Evolutionary conservation across 2,888 invertebrate species (phyloP), one percentile per base, ranked within the genome.

Genomic region (Galeruca laticollis): DNA sequence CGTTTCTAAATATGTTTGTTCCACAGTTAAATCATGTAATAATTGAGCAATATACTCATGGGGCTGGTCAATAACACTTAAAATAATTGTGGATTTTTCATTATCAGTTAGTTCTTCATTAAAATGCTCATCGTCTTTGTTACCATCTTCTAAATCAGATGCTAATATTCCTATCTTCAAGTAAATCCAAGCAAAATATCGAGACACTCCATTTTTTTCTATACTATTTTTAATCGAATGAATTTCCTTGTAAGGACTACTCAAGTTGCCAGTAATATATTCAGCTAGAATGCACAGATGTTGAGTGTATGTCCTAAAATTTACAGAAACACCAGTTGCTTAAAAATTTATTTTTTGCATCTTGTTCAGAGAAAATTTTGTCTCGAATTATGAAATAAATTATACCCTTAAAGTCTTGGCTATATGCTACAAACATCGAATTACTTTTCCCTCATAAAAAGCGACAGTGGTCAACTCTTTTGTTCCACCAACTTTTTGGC

Each of bases 1-100:
- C 77, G 87, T 81, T 47, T 80, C 76, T 11, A 80, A 75, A 71
- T 87, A 85, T 63, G 83, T 79, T 60, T 83, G 77, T 15, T 83
- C 81, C 8, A 86, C 66, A 47, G 83, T 78, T 40, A 84, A 76
- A 68, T 82, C 83, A 72, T 86, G 81, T 37, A 86, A 74, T 37
- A 86, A 71, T 69, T 83, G 80, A 10, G 81, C 72, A 61, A 86
- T 69, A 70, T 83, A 76, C 40, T 82, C 77, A 65, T 82, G 79
- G 49, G 83, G 75, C 37, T 83, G 78, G 51, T 76, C 82, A 54
- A 76, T 75, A 66, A 71, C 75, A 31, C 74, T 69, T 31, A 75
- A 69, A 68, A 79, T 62, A 56, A 78, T 63, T 52, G 69, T 71
- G 21, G 47, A 13, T 37, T 64, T 62, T 33, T 57, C 65, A 26